Conservation (phyloP, 2,113 vertebrate species). For the Calidris pugnax region DNA sequence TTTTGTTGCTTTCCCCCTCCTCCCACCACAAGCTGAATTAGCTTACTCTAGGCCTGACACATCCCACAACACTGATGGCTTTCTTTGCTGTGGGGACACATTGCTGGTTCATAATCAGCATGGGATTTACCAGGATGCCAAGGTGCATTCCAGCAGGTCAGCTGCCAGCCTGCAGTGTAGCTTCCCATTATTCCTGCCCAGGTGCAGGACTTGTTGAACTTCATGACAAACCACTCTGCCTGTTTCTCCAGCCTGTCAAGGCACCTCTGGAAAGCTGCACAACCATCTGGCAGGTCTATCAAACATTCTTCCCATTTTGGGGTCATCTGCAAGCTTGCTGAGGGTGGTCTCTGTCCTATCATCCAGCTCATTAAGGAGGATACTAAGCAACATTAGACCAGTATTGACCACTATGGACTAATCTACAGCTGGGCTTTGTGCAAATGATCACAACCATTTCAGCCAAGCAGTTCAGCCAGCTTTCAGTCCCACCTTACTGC, state of each 20-base stretch:
- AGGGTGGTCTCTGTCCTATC: not conserved
- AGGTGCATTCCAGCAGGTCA: not conserved
- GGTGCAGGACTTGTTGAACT: not conserved
- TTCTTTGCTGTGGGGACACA: not conserved
- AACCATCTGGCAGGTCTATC: not conserved
- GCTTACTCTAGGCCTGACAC: not conserved
- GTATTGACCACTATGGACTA: not conserved
- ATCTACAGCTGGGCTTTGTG: not conserved
- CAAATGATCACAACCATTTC: not conserved
- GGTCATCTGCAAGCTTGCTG: not conserved
- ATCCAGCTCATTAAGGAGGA: not conserved
- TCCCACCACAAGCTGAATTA: not conserved
- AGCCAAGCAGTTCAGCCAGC: not conserved
- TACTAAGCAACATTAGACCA: not conserved
- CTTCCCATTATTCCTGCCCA: not conserved
- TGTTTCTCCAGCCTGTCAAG: not conserved
- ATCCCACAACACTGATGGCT: fast-evolving
- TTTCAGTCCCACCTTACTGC: not conserved
- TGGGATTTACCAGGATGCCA: not conserved
- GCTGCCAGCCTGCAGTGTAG: not conserved
- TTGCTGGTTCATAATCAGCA: not conserved
- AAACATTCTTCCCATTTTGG: not conserved
- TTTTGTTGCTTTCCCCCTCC: not conserved
- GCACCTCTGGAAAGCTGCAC: not conserved
- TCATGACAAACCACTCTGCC: not conserved